A percentile compares a stretch with the other conserved stretches of the same genome.
These are phyloP conservation scores for Cynodonichthys magdalenae DNA, from an alignment of 2,797 vertebrate genomes.

Conservation along the genomic window DNA sequence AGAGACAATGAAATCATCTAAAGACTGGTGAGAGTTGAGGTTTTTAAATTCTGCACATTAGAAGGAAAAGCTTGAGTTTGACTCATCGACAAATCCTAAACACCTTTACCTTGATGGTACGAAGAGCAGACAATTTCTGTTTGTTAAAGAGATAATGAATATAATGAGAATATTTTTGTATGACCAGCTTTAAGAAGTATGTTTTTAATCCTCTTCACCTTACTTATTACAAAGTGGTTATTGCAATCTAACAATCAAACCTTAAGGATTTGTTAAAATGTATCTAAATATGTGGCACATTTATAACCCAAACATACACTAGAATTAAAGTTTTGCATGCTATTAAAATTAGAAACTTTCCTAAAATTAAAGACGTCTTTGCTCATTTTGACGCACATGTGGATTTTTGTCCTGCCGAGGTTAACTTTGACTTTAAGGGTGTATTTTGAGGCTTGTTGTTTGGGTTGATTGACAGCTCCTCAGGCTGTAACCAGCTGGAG, in stretches of 20 bases:
- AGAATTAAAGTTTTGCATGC: neutral
- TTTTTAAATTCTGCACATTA: too few species aligned
- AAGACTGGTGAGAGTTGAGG: too few species aligned
- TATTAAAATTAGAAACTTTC: neutral
- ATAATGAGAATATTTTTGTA: too few species aligned
- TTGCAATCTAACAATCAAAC: too few species aligned
- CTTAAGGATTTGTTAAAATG: neutral
- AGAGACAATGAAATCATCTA: too few species aligned
- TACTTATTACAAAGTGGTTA: too few species aligned
- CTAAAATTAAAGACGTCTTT: neutral
- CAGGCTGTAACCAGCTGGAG: constrained; percentile 24
- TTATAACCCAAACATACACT: neutral
- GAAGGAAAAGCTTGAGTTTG: too few species aligned
- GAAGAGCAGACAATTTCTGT: neutral
- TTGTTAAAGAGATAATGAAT: neutral
- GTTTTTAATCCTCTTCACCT: too few species aligned
- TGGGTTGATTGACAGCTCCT: constrained; percentile 42
- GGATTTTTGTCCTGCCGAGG: neutral
- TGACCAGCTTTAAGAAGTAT: too few species aligned
- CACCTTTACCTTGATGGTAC: neutral
- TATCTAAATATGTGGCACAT: too few species aligned
- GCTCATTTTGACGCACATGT: neutral
- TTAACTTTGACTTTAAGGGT: constrained; percentile 10
- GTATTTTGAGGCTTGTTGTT: constrained; percentile 23
- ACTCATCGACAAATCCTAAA: too few species aligned